Evolutionary conservation across 2,113 vertebrate species (phyloP), one percentile per base, ranked within the genome.

Genomic region (Tylochromis polylepis): DNA sequence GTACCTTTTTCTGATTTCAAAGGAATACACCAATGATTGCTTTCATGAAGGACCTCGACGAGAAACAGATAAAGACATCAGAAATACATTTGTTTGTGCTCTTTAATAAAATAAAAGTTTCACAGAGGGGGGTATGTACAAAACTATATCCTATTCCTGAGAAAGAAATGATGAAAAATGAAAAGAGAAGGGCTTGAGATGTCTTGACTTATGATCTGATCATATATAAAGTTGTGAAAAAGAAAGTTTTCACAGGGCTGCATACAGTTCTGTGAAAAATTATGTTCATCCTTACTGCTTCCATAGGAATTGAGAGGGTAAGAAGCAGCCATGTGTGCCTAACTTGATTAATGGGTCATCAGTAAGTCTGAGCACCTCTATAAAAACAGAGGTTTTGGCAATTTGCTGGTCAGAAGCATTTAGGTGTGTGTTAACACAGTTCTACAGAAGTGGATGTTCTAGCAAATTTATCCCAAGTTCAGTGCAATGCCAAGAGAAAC

Each of bases 191-290:
- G 27, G 41, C 1, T 49, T 49, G 41, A 75, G 24, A 29, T 11
- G 41, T 27, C 3, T 72, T 72, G 15, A 72, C 8, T 22, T 72
- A 18, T 46, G 0, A 72, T 0, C 38, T 72, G 14, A 72, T 72
- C 27, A 11, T 2, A 43, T 46, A 46, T 46, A 27, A 46, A 29
- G 67, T 46, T 16, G 65, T 0, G n/a, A 70, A 70, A 16, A 0
- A 27, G 12, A 16, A 70, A 0, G 0, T 24, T 43, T 70, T 70
- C 65, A 70, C 11, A 22, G 65, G 4, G 36, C n/a, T 70, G 65
- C 12, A 70, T 43, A 10, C 2, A 70, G 65, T 24, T 43, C n/a
- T 70, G 65, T 43, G 38, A 70, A 70, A 70, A 24, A 0, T 1
- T 24, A 10, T 43, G 65, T 70, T 24, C n/a, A 43, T 43, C 0